These are phyloP conservation scores for Emesis russula DNA, from an alignment of 2,888 invertebrate species.

Conservation along the genomic window DNA sequence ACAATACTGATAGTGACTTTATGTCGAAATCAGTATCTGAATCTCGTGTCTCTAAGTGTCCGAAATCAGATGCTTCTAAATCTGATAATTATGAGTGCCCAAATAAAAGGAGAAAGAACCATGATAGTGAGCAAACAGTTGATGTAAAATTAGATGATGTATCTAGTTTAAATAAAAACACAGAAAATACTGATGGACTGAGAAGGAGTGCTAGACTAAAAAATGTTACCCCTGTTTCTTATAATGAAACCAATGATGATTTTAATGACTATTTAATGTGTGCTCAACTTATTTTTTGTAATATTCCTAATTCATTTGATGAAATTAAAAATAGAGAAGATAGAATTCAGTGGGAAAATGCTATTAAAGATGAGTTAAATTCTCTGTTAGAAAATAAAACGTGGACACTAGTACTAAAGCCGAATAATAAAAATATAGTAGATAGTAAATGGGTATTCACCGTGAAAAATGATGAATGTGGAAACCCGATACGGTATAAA, in stretches of 20 bases:
- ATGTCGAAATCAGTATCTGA: constrained; percentile 52
- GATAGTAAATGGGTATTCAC: constrained; percentile 74
- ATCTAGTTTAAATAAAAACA: constrained; percentile 12
- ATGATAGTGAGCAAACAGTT: constrained; percentile 15
- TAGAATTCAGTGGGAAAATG: too few species aligned
- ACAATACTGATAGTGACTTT: constrained; percentile 58
- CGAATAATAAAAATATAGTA: constrained; percentile 83
- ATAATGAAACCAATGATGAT: constrained; percentile 51
- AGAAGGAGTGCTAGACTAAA: constrained; percentile 72
- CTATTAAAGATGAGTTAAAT: constrained; percentile 38
- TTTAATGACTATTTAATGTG: constrained; percentile 56
- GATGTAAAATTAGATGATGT: not conserved
- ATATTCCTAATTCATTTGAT: not conserved
- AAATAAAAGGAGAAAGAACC: constrained; percentile 59
- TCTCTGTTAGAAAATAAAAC: constrained; percentile 79
- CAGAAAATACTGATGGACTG: constrained; percentile 29
- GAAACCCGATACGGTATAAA: constrained; percentile 80
- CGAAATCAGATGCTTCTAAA: constrained; percentile 63
- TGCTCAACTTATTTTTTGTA: constrained; percentile 42
- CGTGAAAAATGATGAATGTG: constrained; percentile 81
- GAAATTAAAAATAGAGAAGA: constrained; percentile 68
- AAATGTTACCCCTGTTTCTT: constrained; percentile 88
- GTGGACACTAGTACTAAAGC: constrained; percentile 80
- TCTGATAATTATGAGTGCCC: constrained; percentile 49
- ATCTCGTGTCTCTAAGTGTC: constrained; percentile 44